Percentiles rank a stretch among this genome's conserved stretches.
These are phyloP conservation scores for Galerucella nymphaeae DNA, from an alignment of 2,888 invertebrate genomes.

Conservation along the genomic window DNA sequence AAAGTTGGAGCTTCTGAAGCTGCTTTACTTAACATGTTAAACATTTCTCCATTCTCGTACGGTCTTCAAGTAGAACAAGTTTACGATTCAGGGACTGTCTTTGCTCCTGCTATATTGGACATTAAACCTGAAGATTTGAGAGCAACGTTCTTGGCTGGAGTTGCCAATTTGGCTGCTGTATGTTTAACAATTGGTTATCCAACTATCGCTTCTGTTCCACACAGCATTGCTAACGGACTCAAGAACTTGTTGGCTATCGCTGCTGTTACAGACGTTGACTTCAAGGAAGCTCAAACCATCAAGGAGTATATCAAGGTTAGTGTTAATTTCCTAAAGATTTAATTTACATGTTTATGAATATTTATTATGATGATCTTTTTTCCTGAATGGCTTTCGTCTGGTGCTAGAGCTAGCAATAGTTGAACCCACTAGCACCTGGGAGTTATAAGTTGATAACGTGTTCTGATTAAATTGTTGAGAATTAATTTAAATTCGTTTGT, in stretches of 20 bases:
- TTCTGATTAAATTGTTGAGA: constrained; percentile 49
- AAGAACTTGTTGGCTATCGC: constrained; percentile 97
- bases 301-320: constrained; percentile 84
- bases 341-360: neutral
- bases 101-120: constrained; percentile 96
- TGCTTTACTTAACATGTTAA: constrained; percentile 98
- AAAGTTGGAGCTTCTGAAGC: constrained; percentile 99
- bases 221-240: constrained; percentile 97
- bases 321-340: neutral
- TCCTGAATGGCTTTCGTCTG: constrained; percentile 54
- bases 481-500: neutral
- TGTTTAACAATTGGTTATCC: constrained; percentile 96
- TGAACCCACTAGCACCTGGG: constrained; percentile 62
- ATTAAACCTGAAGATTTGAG: constrained; percentile 97
- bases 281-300: constrained; percentile 93
- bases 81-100: constrained; percentile 98
- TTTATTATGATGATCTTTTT: neutral
- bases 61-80: constrained; percentile 96
- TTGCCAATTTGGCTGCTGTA: constrained; percentile 92
- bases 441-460: constrained; percentile 53
- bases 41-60: constrained; percentile 99
- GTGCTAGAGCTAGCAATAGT: constrained; percentile 65
- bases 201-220: constrained; percentile 95
- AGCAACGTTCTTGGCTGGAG: constrained; percentile 91
- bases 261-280: constrained; percentile 94